These are phyloP conservation scores for Phodopus roborovskii DNA, from an alignment of 2,113 vertebrate species.

Conservation along the genomic window DNA sequence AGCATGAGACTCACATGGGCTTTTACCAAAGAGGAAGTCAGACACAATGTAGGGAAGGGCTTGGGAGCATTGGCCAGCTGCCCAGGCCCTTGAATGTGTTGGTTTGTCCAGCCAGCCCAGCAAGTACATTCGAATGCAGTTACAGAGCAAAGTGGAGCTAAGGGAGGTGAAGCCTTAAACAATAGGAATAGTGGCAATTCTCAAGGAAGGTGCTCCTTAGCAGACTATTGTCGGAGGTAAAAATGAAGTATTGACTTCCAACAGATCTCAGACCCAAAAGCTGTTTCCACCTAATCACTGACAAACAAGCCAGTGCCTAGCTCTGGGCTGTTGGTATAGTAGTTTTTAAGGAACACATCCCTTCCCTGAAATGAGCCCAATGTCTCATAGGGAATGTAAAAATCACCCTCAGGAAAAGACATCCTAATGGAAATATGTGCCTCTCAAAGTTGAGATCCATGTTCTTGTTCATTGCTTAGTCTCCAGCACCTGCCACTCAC, in stretches of 20 bases:
- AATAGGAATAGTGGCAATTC: neutral
- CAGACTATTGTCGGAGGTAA: neutral
- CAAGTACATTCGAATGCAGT: neutral
- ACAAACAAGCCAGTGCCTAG: neutral
- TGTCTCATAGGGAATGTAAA: neutral
- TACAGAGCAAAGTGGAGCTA: neutral
- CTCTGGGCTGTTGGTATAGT: neutral
- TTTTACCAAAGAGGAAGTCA: conserved; percentile 64
- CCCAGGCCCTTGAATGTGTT: neutral
- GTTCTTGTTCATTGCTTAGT: neutral
- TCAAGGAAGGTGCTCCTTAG: neutral
- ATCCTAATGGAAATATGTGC: neutral
- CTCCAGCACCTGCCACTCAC: neutral
- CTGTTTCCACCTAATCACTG: neutral
- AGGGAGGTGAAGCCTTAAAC: neutral
- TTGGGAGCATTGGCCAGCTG: conserved; percentile 32
- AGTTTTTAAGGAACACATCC: neutral
- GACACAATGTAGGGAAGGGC: conserved; percentile 69
- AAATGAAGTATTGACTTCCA: neutral
- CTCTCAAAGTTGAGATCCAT: neutral
- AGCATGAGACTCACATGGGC: conserved; percentile 68
- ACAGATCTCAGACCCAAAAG: neutral
- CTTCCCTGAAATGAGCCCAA: neutral
- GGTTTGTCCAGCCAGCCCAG: neutral
- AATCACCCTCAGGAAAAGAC: neutral